These are phyloP conservation scores for Rhadina sibilatrix DNA, from an alignment of 2,113 vertebrate species.

Conservation along the genomic window DNA sequence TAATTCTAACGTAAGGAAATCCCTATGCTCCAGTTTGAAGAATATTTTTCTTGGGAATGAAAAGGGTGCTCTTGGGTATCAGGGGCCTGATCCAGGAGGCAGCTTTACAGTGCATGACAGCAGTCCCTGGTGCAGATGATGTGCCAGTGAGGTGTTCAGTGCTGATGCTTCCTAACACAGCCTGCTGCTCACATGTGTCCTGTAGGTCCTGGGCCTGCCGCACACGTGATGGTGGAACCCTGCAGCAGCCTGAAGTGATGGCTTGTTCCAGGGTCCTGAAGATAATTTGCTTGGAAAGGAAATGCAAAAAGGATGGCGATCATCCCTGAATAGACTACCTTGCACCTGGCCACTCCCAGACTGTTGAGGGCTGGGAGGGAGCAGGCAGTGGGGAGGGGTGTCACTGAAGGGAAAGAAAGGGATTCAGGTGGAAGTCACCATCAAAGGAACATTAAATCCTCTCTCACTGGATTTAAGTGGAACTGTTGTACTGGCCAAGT, in stretches of 20 bases:
- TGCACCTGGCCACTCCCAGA: background rate
- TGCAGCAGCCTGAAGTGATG: background rate
- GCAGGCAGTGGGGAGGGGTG: accelerated
- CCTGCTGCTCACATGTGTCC: background rate
- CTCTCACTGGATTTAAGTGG: background rate
- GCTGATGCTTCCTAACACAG: background rate
- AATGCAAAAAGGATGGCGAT: accelerated
- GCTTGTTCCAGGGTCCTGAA: background rate
- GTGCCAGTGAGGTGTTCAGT: background rate
- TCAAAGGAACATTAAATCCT: background rate
- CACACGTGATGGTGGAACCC: background rate
- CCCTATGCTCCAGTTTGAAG: background rate
- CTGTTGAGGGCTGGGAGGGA: slow-evolving; percentile 57
- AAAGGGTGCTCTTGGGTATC: background rate
- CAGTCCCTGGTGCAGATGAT: background rate
- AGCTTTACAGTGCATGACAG: background rate
- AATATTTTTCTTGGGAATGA: background rate
- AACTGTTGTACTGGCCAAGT: background rate
- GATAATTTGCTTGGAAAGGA: background rate
- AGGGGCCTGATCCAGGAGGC: background rate
- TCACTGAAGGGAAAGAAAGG: background rate
- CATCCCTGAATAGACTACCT: background rate
- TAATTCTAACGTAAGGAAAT: background rate
- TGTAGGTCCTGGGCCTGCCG: background rate
- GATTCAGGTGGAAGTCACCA: background rate